Evolutionary conservation across 2,888 invertebrate species (phyloP), one percentile per base, ranked within the genome.

Genomic region (Heterodera filipjevi): DNA sequence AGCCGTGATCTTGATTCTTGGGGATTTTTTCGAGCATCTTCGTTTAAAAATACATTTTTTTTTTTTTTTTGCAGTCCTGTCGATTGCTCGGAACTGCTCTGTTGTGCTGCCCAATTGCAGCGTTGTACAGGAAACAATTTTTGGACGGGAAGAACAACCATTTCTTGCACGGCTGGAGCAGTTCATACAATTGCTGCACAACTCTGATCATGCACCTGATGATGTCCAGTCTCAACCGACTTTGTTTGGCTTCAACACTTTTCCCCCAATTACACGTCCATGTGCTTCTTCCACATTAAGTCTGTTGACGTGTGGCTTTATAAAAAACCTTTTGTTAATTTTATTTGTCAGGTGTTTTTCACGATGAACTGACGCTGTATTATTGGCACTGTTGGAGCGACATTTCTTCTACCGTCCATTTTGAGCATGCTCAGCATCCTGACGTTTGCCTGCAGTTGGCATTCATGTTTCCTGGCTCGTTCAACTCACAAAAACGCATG

Each of bases 361-460:
- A 59, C 2, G 59, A 59, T 27, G 53, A 49, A 72, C 10, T 76
- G 10, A n/a, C 76, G 2, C 22, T 27, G 22, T 76, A 76, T 39
- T 76, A 76, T 32, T 76, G 76, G 76, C 16, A 68, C 14, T 76
- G 76, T 66, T 76, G 76, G 76, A 33, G 44, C 19, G 68, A 64
- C 16, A 68, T 76, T 19, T 64, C 76, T 39, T 19, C 66, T 32
- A 8, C 32, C 68, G 8, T 35, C 33, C 35, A 32, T 68, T 16
- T 39, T n/a, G 27, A 66, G 35, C 32, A 27, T 66, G 66, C 68
- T 76, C n/a, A 33, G 5, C 59, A 59, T 59, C 6, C 59, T 27
- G 59, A 59, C 27, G 59, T n/a, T 59, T 59, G 59, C n/a, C 59
- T 59, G 3, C 59, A 59, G 59, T n/a, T 59, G 59, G 59, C 59